Conservation (phyloP, 2,888 invertebrate species). For the Callyntrura sp. region DNA sequence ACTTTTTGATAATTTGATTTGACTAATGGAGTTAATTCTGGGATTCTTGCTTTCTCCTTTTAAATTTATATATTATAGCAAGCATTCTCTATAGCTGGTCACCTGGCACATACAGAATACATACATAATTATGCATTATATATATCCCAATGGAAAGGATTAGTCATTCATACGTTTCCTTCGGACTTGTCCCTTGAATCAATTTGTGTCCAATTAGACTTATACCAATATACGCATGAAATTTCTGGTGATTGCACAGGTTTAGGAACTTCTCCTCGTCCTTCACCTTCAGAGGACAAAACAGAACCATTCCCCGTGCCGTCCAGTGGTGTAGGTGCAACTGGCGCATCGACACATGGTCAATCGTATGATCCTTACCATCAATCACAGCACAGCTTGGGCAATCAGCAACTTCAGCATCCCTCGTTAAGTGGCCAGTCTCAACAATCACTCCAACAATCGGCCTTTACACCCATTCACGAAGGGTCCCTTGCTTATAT, state of each 20-base stretch:
- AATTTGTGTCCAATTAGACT: no score
- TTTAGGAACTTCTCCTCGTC: slow-evolving; percentile 85
- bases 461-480: slow-evolving; percentile 84
- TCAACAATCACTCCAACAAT: slow-evolving; percentile 84
- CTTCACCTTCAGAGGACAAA: slow-evolving; percentile 85
- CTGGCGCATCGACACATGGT: slow-evolving; percentile 72
- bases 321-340: slow-evolving; percentile 80
- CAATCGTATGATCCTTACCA: slow-evolving; percentile 82
- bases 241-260: slow-evolving; percentile 82
- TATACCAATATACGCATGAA: no score
- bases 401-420: slow-evolving; percentile 83
- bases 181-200: no score
- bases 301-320: slow-evolving; percentile 83
- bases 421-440: slow-evolving; percentile 84
- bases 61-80: no score
- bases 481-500: slow-evolving; percentile 82
- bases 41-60: no score
- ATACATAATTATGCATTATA: no score
- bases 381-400: slow-evolving; percentile 58
- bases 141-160: no score
- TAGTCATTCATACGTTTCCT: no score
- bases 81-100: no score
- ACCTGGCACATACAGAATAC: no score
- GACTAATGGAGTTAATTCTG: no score
- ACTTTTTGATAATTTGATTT: no score